phyloP scores from a whole-genome alignment of 2,797 vertebrate genomes.

The Sarcophilus harrisii region DNA sequence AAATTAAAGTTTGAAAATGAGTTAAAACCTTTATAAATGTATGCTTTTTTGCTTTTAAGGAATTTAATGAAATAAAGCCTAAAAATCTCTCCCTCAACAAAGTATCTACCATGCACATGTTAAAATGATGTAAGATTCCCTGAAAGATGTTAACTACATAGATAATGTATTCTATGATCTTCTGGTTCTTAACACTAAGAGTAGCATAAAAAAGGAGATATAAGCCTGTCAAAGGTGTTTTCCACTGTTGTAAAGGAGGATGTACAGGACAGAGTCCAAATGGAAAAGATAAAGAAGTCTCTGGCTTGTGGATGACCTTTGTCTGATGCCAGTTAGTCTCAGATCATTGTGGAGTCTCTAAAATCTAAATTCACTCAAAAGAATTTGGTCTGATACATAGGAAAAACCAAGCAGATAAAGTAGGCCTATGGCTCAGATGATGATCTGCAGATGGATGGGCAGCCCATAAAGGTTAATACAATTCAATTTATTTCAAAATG shows the following conservation, averaged over 20 bases:
- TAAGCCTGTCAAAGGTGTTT: neutral
- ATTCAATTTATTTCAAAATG: neutral
- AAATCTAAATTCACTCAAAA: neutral
- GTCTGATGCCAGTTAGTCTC: neutral
- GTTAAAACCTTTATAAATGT: neutral
- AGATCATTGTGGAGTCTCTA: neutral
- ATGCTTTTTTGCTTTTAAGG: neutral
- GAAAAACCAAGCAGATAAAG: neutral
- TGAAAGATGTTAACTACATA: neutral
- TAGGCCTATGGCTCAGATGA: neutral
- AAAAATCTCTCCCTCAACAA: neutral
- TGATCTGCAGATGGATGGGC: neutral
- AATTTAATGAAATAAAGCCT: neutral
- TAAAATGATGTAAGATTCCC: neutral
- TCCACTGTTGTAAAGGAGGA: neutral
- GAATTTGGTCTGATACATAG: neutral
- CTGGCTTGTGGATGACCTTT: neutral
- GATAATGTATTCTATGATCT: neutral
- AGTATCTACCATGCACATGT: neutral
- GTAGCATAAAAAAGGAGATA: neutral
- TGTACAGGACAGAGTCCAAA: neutral
- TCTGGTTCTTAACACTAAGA: neutral
- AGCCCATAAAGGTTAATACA: neutral
- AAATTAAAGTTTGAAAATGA: slow-evolving; percentile 6
- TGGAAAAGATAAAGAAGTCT: neutral